Evolutionary conservation across 2,888 invertebrate species (phyloP).

Genomic region (Lissocephala sabroskyi): DNA sequence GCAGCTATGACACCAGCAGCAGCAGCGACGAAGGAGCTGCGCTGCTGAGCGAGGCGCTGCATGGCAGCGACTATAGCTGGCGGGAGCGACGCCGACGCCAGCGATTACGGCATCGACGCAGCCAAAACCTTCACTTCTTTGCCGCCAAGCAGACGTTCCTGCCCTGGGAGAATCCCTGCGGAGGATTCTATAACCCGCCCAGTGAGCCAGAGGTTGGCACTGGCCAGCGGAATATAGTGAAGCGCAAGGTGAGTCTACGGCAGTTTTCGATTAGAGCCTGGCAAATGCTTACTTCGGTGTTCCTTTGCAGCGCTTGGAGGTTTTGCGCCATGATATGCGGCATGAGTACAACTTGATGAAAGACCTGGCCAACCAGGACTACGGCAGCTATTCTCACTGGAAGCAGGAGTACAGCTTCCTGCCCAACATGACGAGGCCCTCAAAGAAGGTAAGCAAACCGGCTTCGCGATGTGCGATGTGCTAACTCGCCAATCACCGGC

Average conservation of each 20-base stretch:
- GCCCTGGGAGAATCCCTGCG: slow-evolving; percentile 69
- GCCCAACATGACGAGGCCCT: slow-evolving; percentile 54
- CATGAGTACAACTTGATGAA: slow-evolving; percentile 27
- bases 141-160: slow-evolving; percentile 18
- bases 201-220: not conserved
- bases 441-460: slow-evolving; percentile 46
- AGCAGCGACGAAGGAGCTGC: slow-evolving; percentile 12
- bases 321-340: slow-evolving; percentile 32
- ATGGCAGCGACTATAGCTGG: slow-evolving; percentile 8
- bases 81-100: slow-evolving; percentile 27
- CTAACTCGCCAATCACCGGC: slow-evolving; percentile 61
- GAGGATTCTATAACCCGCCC: slow-evolving; percentile 39
- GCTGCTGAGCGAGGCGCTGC: slow-evolving; percentile 2
- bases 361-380: slow-evolving; percentile 43
- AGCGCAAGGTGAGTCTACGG: slow-evolving; percentile 23
- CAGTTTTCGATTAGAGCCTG: not conserved
- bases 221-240: too few species aligned
- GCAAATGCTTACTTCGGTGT: not conserved
- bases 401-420: slow-evolving; percentile 62
- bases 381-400: slow-evolving; percentile 37
- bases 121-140: slow-evolving; percentile 27
- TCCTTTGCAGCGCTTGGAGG: slow-evolving; percentile 32
- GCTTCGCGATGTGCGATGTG: slow-evolving; percentile 20
- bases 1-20: slow-evolving; percentile 27
- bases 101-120: slow-evolving; percentile 48